phyloP scores from a whole-genome alignment of 2,888 invertebrate species.

The Pyrgus malvae region DNA sequence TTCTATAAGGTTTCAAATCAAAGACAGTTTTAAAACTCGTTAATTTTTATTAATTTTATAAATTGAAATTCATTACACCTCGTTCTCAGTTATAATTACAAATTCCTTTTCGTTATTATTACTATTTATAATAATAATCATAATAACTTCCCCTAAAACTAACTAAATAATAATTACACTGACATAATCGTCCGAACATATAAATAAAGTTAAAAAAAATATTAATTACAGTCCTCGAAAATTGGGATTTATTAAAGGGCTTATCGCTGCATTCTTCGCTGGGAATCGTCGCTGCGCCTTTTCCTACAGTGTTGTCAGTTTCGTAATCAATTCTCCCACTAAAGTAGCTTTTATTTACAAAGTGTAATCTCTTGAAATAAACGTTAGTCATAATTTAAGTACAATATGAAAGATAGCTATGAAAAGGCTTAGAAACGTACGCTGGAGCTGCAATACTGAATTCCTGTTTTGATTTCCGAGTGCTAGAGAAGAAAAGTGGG shows the following conservation, averaged over 20 bases:
- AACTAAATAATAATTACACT: conserved; percentile 70
- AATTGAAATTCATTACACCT: conserved; percentile 80
- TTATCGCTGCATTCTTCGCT: conserved; percentile 65
- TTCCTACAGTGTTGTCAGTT: conserved; percentile 44
- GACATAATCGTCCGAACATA: conserved; percentile 65
- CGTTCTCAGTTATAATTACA: conserved; percentile 73
- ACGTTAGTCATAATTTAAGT: conserved; percentile 38
- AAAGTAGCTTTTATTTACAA: conserved; percentile 49
- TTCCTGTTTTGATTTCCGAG: conserved; percentile 28
- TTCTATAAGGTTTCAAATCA: no score
- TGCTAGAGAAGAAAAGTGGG: conserved; percentile 26
- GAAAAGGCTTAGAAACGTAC: conserved; percentile 5
- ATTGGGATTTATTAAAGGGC: conserved; percentile 44
- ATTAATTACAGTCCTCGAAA: conserved; percentile 55
- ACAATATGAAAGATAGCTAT: conserved; percentile 33
- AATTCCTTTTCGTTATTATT: conserved; percentile 75
- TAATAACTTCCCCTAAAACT: conserved; percentile 68
- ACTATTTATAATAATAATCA: conserved; percentile 66
- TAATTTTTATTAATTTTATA: conserved; percentile 81
- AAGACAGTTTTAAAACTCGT: conserved; percentile 67
- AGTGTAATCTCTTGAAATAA: conserved; percentile 6
- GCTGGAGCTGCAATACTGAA: conserved; percentile 7
- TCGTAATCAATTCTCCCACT: conserved; percentile 39
- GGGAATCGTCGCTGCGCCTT: conserved; percentile 40
- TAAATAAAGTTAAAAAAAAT: conserved; percentile 65